Conservation (phyloP, 2,113 vertebrate genomes). For the Noctilio leporinus region DNA sequence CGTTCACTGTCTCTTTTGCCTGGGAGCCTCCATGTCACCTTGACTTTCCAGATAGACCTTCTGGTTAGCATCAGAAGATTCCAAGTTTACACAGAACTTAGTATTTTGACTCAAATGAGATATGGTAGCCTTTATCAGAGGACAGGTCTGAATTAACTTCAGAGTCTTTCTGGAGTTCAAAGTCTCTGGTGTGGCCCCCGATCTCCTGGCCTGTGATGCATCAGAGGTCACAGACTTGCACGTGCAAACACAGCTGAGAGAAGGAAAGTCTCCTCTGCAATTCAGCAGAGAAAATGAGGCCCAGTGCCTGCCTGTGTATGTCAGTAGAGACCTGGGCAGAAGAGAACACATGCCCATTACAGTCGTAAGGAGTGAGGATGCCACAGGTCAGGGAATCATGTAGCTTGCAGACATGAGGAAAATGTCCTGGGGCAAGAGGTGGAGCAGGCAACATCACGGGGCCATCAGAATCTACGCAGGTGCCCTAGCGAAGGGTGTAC, state of each 20-base stretch:
- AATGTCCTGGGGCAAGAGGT: not conserved
- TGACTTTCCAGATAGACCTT: not conserved
- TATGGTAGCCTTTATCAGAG: not conserved
- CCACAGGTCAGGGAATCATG: rapidly evolving
- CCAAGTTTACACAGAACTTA: not conserved
- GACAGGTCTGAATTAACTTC: rapidly evolving
- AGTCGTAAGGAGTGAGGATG: rapidly evolving
- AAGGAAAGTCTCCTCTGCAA: too few relatives aligned
- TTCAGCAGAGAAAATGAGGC: not conserved
- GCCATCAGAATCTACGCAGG: not conserved
- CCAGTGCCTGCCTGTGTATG: rapidly evolving
- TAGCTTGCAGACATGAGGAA: not conserved
- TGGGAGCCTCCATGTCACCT: not conserved
- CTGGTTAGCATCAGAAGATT: not conserved
- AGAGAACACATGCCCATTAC: rapidly evolving
- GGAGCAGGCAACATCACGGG: not conserved
- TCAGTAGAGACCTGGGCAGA: too few relatives aligned
- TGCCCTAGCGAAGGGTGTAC: rapidly evolving
- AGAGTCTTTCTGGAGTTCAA: not conserved
- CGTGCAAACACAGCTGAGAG: rapidly evolving
- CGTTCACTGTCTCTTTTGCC: not conserved
- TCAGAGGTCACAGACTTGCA: rapidly evolving
- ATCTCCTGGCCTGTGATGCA: not conserved
- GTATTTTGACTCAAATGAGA: not conserved
- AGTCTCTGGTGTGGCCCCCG: not conserved